These are phyloP conservation scores for Harpalus rufipes DNA, from an alignment of 2,888 invertebrate species.

Conservation along the genomic window DNA sequence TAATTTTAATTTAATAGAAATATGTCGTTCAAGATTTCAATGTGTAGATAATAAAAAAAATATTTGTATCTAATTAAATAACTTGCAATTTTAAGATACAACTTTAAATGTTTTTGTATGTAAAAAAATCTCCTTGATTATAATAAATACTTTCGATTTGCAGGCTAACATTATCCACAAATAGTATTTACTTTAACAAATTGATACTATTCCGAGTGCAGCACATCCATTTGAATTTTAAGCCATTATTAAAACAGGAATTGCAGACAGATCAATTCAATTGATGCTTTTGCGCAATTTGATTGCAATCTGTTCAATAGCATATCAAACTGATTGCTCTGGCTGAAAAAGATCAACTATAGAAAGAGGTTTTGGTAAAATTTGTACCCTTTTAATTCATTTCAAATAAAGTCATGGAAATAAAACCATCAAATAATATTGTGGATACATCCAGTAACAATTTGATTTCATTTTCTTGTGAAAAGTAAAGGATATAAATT, in stretches of 20 bases:
- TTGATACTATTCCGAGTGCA: background rate
- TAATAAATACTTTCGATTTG: background rate
- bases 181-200: constrained; percentile 7
- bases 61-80: too few relatives aligned
- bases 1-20: too few relatives aligned
- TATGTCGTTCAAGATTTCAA: too few relatives aligned
- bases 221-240: background rate
- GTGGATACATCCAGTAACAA: too few relatives aligned
- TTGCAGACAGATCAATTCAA: background rate
- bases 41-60: too few relatives aligned
- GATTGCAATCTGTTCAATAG: background rate
- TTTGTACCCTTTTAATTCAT: background rate
- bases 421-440: background rate
- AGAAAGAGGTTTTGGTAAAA: background rate
- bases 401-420: background rate
- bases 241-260: background rate
- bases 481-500: too few relatives aligned
- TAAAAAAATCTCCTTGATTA: background rate
- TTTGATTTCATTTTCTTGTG: too few relatives aligned
- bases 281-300: background rate
- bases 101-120: background rate
- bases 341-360: background rate
- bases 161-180: background rate
- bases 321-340: background rate
- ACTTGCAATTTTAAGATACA: too few relatives aligned